Conservation (phyloP, 1,140 invertebrate genomes). For the Neotoxoptera formosana region DNA sequence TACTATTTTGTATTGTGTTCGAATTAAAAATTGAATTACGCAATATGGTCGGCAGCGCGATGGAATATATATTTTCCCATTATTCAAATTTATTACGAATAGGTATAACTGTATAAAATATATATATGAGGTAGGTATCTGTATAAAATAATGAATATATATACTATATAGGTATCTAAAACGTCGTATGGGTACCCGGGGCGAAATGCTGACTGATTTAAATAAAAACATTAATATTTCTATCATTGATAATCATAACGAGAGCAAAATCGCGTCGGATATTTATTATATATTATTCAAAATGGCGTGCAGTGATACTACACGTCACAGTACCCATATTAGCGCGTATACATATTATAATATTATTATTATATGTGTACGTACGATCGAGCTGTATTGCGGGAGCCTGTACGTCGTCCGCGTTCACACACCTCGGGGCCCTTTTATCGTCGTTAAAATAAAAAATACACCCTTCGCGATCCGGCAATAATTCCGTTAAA, state of each 20-base stretch:
- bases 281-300: constrained; percentile 48
- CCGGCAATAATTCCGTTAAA: neutral
- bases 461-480: constrained; percentile 12
- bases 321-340: neutral
- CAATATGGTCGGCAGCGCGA: neutral
- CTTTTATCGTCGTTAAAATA: neutral
- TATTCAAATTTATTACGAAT: constrained; percentile 37
- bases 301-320: constrained; percentile 50
- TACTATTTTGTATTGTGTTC: constrained; percentile 1
- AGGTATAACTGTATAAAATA: neutral
- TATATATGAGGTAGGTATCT: neutral
- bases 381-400: neutral
- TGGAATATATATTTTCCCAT: neutral
- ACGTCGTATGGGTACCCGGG: constrained; percentile 4
- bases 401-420: neutral
- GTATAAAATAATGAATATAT: neutral
- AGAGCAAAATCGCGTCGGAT: constrained; percentile 45
- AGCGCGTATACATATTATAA: neutral
- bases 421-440: constrained; percentile 32
- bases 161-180: constrained; percentile 14
- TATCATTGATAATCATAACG: constrained; percentile 48
- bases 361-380: neutral
- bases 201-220: constrained; percentile 44
- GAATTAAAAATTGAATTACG: constrained; percentile 18
- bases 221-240: constrained; percentile 53